These are phyloP conservation scores for Chondrosia reniformis DNA, from an alignment of 37 sponge, comb jelly and placozoan genomes.

Conservation along the genomic window DNA sequence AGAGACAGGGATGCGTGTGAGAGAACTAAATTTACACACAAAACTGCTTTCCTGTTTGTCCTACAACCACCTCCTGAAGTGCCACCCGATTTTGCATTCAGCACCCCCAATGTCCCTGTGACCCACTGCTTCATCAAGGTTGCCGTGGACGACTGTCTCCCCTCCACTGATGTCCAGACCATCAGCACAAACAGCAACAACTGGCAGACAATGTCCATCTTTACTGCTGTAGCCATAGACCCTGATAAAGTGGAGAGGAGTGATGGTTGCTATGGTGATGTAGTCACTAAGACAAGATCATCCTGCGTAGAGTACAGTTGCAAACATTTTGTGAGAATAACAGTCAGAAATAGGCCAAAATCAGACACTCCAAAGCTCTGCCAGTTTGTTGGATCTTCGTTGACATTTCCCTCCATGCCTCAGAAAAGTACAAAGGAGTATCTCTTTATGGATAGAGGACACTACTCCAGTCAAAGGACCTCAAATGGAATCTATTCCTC, in stretches of 20 bases:
- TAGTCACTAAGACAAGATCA: background rate
- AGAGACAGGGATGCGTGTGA: background rate
- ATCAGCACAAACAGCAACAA: background rate
- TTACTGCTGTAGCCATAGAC: background rate
- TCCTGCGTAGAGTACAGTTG: conserved; percentile 11
- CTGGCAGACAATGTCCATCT: background rate
- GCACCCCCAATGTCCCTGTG: background rate
- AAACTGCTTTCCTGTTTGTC: conserved; percentile 16
- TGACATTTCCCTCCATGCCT: background rate
- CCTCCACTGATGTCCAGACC: conserved; percentile 4
- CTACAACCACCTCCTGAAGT: background rate
- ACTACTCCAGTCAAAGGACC: background rate
- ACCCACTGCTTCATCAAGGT: conserved; percentile 7
- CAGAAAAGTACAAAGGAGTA: background rate
- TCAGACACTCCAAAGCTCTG: background rate
- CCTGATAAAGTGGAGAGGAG: background rate
- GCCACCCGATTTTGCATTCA: background rate
- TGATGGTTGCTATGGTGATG: conserved; percentile 5
- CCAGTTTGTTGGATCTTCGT: conserved; percentile 9
- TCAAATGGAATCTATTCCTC: background rate
- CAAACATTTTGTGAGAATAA: background rate
- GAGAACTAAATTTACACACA: background rate
- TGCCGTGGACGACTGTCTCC: conserved; percentile 14
- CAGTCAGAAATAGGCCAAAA: conserved; percentile 13
- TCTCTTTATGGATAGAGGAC: background rate